Evolutionary conservation across 2,888 invertebrate genomes (phyloP).

Genomic region (Erebia palarica): DNA sequence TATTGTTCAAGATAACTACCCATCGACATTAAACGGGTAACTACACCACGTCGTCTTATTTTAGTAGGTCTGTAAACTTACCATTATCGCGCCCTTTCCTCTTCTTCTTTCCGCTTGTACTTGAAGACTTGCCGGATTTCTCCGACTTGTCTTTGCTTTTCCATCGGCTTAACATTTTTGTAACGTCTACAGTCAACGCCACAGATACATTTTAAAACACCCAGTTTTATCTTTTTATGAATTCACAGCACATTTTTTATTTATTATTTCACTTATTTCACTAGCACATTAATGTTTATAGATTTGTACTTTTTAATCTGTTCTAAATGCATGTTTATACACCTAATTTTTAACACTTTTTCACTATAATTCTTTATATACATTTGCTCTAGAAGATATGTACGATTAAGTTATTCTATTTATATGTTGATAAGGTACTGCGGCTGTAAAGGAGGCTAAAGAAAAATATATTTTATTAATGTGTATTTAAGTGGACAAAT

Average conservation of each 20-base stretch:
- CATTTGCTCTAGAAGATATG: conserved; percentile 25
- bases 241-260: conserved; percentile 30
- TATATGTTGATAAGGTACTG: conserved; percentile 17
- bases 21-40: no score
- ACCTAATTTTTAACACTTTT: conserved; percentile 4
- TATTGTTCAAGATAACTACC: no score
- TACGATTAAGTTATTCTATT: conserved; percentile 20
- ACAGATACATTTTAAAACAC: conserved; percentile 28
- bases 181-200: conserved; percentile 29
- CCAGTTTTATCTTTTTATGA: conserved; percentile 32
- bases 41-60: no score
- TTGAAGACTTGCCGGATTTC: conserved; percentile 83
- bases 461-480: neutral
- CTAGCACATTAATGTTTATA: conserved; percentile 12
- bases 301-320: neutral
- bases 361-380: conserved; percentile 9
- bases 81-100: conserved; percentile 92
- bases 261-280: conserved; percentile 15
- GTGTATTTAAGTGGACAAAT: no score
- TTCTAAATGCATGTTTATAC: conserved; percentile 3
- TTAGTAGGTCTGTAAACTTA: conserved; percentile 56
- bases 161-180: conserved; percentile 90
- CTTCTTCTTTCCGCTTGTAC: conserved; percentile 88
- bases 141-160: conserved; percentile 92
- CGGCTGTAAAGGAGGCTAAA: conserved; percentile 17